Evolutionary conservation across 2,797 vertebrate species (phyloP).

Genomic region (Chaetodon trifasciatus): DNA sequence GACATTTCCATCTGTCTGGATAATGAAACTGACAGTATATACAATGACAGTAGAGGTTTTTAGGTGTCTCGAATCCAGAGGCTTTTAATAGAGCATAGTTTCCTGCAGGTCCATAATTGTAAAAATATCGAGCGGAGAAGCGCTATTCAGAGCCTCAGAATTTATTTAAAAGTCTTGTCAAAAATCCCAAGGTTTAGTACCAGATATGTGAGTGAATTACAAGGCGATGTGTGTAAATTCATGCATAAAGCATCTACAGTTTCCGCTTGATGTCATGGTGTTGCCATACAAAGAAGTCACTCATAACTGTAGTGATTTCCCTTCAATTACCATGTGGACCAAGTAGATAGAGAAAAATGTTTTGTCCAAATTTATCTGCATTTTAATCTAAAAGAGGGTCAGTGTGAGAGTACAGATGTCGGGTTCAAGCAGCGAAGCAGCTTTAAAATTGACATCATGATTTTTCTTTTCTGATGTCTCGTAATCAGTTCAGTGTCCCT

Average conservation of each 20-base stretch:
- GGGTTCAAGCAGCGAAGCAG: background rate
- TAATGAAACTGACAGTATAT: background rate
- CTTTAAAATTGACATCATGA: background rate
- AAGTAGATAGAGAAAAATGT: background rate
- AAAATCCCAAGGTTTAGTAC: background rate
- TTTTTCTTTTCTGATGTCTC: constrained; percentile 1
- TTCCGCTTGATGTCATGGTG: background rate
- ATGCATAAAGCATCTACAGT: background rate
- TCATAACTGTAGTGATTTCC: background rate
- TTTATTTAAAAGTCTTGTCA: background rate
- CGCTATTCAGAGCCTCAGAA: constrained; percentile 1
- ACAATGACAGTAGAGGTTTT: constrained; percentile 6
- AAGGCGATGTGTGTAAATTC: background rate
- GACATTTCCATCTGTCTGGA: background rate
- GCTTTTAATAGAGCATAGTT: constrained; percentile 20
- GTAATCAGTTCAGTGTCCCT: constrained; percentile 15
- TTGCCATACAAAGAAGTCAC: background rate
- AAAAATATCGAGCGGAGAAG: background rate
- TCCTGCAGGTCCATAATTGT: constrained; percentile 3
- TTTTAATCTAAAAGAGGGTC: background rate
- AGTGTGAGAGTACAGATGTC: background rate
- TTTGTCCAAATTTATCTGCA: background rate
- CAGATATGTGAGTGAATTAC: background rate
- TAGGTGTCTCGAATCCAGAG: background rate
- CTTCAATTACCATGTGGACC: background rate